Evolutionary conservation across 2,797 vertebrate species (phyloP), one percentile per base, ranked within the genome.

Genomic region (Gallinago nigripennis): DNA sequence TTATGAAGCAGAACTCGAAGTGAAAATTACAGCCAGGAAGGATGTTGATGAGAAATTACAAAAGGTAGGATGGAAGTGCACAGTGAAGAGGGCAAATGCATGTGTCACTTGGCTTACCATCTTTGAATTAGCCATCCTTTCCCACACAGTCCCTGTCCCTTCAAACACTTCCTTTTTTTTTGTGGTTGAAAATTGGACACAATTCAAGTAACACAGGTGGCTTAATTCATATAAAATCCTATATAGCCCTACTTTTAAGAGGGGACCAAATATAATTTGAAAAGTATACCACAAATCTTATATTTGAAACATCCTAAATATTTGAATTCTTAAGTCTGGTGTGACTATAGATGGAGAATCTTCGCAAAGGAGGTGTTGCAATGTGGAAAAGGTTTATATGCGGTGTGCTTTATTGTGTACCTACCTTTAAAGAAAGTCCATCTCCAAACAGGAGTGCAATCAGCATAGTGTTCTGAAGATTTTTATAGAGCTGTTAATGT

Each of bases 1-100:
- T 94, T 98, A 99, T 94, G 99, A 99, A 96, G 99, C 99, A 86
- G 98, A 99, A 88, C 96, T 99, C 94, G 98, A 99, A 98, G 98
- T 99, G 43, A 99, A 99, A 98, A 99, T 99, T 95, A 99, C 99
- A 77, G 97, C 96, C 96, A 98, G 98, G 90, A 97, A 98, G 97
- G 97, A 99, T 96, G 96, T 99, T 98, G 97, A 98, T 73, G 96
- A 98, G 94, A 99, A 99, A 96, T 98, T 99, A 70, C 98, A 99
- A 97, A 99, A 99, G 98, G 99, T 98, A 96, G 51, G 78, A 57
- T 16, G 78, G 63, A 86, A 30, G 18, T 66, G 77, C 27, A 79
- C n/a, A 65, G 45, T 2, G 0, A 75, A 94, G 69, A 51, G 45
- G 24, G 8, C 16, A 33, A 6, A 66, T 11, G 16, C 11, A n/a